Conservation (phyloP, 2,888 invertebrate genomes). For the Choristoneura rosaceana region DNA sequence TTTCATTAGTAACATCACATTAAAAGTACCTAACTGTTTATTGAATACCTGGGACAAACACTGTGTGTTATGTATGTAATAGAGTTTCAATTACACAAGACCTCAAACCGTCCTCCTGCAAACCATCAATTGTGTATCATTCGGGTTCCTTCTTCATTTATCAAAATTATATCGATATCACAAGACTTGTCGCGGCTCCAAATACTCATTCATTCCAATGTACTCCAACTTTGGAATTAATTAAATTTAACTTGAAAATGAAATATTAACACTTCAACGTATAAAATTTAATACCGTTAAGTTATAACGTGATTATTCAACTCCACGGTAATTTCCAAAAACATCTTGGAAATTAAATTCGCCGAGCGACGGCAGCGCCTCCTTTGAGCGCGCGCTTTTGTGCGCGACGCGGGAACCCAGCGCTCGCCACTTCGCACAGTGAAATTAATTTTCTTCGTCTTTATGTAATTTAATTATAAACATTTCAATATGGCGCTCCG, state of each 20-base stretch:
- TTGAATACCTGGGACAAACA: too few relatives aligned
- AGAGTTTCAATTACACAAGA: too few relatives aligned
- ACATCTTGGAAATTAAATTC: constrained; percentile 84
- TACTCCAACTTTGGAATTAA: constrained; percentile 81
- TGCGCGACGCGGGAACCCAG: constrained; percentile 55
- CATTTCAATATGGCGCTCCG: constrained; percentile 85
- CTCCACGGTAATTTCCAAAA: constrained; percentile 82
- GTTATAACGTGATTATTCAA: constrained; percentile 86
- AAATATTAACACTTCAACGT: constrained; percentile 86
- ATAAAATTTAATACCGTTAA: constrained; percentile 85
- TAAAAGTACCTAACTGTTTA: too few relatives aligned
- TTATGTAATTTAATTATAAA: constrained; percentile 86
- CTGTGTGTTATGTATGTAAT: too few relatives aligned
- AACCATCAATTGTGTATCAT: too few relatives aligned
- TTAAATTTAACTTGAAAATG: constrained; percentile 86
- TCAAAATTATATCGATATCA: constrained; percentile 21
- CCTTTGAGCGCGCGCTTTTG: constrained; percentile 77
- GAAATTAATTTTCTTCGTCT: constrained; percentile 86
- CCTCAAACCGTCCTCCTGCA: too few relatives aligned
- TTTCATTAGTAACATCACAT: too few relatives aligned
- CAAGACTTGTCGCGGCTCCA: constrained; percentile 40
- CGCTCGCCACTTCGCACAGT: constrained; percentile 82
- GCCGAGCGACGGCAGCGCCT: constrained; percentile 72
- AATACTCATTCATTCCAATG: constrained; percentile 46
- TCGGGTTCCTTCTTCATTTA: too few relatives aligned